Evolutionary conservation across 2,797 vertebrate genomes (phyloP).

Genomic region (Eremophila alpestris): DNA sequence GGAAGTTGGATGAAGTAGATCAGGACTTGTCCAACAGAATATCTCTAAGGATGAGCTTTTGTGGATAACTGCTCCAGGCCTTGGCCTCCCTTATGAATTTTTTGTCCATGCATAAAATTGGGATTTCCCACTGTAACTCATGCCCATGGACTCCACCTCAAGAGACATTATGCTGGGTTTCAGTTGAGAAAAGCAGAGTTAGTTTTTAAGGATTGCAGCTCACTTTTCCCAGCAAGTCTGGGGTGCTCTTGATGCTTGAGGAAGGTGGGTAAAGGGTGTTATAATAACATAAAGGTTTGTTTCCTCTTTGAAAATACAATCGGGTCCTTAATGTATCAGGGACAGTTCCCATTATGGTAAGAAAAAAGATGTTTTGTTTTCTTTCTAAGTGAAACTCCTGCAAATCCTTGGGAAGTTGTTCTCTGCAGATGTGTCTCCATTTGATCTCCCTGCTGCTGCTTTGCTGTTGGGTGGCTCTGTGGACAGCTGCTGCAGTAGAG

Average conservation of each 20-base stretch:
- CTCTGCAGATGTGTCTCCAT: background rate
- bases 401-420: background rate
- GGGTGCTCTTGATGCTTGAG: background rate
- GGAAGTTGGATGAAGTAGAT: background rate
- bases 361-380: background rate
- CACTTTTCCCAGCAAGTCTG: background rate
- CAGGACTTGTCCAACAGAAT: accelerated
- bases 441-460: background rate
- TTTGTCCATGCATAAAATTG: background rate
- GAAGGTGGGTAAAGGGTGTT: background rate
- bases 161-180: background rate
- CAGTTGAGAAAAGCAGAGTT: background rate
- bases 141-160: background rate
- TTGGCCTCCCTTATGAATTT: background rate
- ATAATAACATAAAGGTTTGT: background rate
- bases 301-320: background rate
- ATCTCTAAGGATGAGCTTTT: background rate
- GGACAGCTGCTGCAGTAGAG: background rate
- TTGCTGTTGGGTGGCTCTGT: background rate
- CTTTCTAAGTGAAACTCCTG: background rate
- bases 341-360: background rate
- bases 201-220: background rate
- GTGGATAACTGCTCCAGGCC: background rate
- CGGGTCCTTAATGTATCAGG: background rate
- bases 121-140: background rate